Evolutionary conservation across 2,113 vertebrate species (phyloP).

Genomic region (Taurulus bubalis): DNA sequence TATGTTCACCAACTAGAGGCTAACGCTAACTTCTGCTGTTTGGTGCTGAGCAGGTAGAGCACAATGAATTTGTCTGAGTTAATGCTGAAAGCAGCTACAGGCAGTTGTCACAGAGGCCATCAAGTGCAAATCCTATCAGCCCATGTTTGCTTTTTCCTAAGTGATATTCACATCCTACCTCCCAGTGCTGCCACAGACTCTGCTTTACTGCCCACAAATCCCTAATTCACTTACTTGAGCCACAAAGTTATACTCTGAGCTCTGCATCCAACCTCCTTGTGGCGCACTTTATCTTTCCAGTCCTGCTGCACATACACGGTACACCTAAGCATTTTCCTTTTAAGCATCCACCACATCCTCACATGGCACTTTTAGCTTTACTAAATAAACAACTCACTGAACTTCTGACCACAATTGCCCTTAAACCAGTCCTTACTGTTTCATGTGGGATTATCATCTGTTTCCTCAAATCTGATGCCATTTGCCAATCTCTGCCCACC

Average conservation of each 20-base stretch:
- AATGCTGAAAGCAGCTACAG: background rate
- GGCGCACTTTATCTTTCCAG: conserved; percentile 28
- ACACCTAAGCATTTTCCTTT: conserved; percentile 66
- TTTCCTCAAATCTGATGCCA: conserved; percentile 64
- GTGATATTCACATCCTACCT: conserved; percentile 14
- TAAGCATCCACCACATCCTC: conserved; percentile 61
- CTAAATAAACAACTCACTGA: conserved; percentile 51
- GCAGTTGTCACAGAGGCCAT: background rate
- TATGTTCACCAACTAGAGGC: background rate
- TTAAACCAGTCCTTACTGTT: conserved; percentile 55
- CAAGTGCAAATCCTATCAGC: conserved; percentile 25
- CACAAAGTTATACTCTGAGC: conserved; percentile 24
- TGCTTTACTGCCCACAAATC: conserved; percentile 24
- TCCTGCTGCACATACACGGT: conserved; percentile 7
- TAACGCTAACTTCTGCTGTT: background rate
- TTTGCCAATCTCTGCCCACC: conserved; percentile 53
- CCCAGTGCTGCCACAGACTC: conserved; percentile 6
- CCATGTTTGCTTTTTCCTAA: conserved; percentile 24
- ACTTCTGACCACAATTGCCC: conserved; percentile 56
- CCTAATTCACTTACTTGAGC: conserved; percentile 32
- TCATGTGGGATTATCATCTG: conserved; percentile 75
- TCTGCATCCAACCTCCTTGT: conserved; percentile 22
- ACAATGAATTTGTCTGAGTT: background rate
- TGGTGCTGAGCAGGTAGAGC: background rate
- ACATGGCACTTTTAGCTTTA: conserved; percentile 52